Base-by-base conservation (phyloP, 2,797 vertebrate species). In the Mastacembelus armatus region DNA sequence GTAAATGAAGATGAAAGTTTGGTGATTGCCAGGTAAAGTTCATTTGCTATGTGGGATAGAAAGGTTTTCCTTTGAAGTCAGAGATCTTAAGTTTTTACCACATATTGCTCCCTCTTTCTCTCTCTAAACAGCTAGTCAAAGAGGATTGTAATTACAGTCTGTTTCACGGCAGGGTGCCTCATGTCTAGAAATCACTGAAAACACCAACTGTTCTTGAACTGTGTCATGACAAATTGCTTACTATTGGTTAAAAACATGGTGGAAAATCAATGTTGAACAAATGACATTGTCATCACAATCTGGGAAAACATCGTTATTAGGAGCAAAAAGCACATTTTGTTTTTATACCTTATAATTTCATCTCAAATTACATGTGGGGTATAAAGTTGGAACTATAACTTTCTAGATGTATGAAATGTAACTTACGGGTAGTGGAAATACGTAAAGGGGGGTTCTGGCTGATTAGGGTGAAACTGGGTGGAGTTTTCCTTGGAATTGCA, bases 101-200 rank as follows among this genome's bases (percentile, higher is more conserved):
- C 32, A 30, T 32, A 30, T 35, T 16, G 7, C 29, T 11, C 19
- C 6, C 7, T n/a, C 3, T 12, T 38, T 21, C 15, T 47, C 10
- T 4, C 26, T 8, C 54, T 45, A 55, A 44, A 60, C 26, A 54
- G 19, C 44, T n/a, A 42, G 26, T 11, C 8, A 4, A 16, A 47
- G 58, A 26, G 73, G 73, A 68, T 71, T 80, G 57, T 71, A 66
- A 76, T 74, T 62, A 73, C 24, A 84, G 29, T 72, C 74, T 73
- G 32, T 78, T n/a, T 45, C 51, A 54, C 78, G 73, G 76, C 63
- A 65, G 60, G 76, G 29, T 1, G 62, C 50, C 57, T 58, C 47
- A 47, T 51, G 54, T 60, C 51, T 35, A 29, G 27, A 78, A 79
- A 77, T 14, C 61, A 62, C 66, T 10, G 36, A 60, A 71, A 78